Base-by-base conservation (phyloP, 2,888 invertebrate species). In the Augiades crinisus region DNA sequence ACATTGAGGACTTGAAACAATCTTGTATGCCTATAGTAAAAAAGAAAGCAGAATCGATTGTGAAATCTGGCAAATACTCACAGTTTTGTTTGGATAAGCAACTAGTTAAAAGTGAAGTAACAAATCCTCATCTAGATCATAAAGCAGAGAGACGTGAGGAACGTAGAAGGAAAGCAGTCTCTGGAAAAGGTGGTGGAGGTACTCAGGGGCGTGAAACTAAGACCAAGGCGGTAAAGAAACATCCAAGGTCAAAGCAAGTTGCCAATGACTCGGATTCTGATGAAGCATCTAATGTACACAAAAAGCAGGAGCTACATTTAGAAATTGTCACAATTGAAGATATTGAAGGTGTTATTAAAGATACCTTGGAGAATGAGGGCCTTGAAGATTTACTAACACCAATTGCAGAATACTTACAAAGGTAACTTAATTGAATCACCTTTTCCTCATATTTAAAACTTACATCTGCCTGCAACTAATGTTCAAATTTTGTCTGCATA, bases 151-250 rank as follows among this genome's bases (percentile, higher is more conserved):
- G 94, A 67, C 93, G 96, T 56, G 98, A 98, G 49, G 98, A 98
- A 66, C 91, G 98, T 7, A 92, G 97, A 53, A 96, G 96, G 71
- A 98, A 97, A 75, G 97, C 97, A 1, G 87, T 94, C 3, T 92
- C 93, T 17, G 97, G 97, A 1, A 98, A 98, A 90, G 94, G 94
- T 41, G 98, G 98, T 8, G 98, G 98, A 10, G 98, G 98, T 1
- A 92, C 94, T 7, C 98, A 98, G 78, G 98, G 98, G 0, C 91
- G 98, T 30, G 98, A 99, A 90, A 97, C 97, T 0, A 98, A 98
- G 90, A 98, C 97, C 0, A 98, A 97, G 74, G 95, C 97, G 1
- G 95, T 95, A 0, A 98, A 98, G 72, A 98, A 97, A 83, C 93
- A 93, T 75, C 81, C 86, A 80, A 67, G 91, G 78, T 82, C 87